A percentile compares a stretch with the other conserved stretches of the same genome.
Evolutionary conservation across 2,797 vertebrate genomes (phyloP).

Genomic region (Tiaroga cobitis): DNA sequence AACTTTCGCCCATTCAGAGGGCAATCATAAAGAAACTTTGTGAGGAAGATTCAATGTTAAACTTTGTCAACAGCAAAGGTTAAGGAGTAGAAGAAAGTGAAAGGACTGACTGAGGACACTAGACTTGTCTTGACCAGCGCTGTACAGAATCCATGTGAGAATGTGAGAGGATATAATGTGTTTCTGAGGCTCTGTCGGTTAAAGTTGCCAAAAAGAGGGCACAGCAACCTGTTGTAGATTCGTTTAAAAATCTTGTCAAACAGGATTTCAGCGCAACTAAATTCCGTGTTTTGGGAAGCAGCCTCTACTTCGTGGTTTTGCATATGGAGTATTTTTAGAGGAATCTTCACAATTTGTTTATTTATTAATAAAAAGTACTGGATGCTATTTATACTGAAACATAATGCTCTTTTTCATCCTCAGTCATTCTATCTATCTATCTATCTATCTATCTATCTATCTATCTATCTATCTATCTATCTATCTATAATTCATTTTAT

Average conservation of each 20-base stretch:
- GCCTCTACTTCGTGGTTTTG: neutral
- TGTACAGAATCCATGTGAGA: neutral
- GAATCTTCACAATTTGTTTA: neutral
- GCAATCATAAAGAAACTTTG: neutral
- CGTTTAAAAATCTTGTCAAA: conserved; percentile 11
- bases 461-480: neutral
- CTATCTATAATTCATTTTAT: too few species aligned
- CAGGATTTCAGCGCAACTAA: conserved; percentile 31
- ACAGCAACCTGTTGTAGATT: conserved; percentile 18
- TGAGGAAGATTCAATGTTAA: neutral
- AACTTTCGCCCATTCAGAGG: neutral
- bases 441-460: neutral
- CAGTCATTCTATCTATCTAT: neutral
- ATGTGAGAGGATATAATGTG: neutral
- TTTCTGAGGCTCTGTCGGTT: neutral
- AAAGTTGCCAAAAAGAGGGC: neutral
- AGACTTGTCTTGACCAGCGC: neutral
- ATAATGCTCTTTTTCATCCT: neutral
- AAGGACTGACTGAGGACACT: neutral
- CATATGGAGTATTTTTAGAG: neutral
- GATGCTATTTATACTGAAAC: neutral
- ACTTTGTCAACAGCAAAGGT: neutral
- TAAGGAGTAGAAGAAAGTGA: neutral
- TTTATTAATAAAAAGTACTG: neutral
- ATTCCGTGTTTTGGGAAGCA: neutral